phyloP scores from a whole-genome alignment of 1,140 invertebrate species.

The Drosophila hydei region DNA sequence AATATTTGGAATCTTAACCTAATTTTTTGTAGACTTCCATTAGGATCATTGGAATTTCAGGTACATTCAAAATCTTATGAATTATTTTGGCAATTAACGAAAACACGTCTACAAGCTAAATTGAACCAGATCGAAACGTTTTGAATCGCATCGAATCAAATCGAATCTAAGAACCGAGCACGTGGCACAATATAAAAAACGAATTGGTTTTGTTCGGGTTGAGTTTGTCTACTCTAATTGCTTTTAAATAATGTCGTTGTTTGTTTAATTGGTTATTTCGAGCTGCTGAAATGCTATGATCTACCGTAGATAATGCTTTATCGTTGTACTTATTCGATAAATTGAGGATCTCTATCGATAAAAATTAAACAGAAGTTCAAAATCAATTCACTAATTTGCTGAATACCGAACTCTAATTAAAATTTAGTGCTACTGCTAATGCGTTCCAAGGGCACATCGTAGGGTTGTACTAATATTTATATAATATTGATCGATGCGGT shows the following conservation, averaged over 20 bases:
- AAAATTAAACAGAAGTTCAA: not conserved
- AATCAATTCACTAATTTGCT: not conserved
- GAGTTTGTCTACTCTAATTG: slow-evolving; percentile 68
- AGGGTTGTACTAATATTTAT: slow-evolving; percentile 45
- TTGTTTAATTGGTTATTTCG: slow-evolving; percentile 62
- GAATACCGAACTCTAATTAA: slow-evolving; percentile 10
- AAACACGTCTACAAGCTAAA: slow-evolving; percentile 47
- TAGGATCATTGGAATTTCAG: slow-evolving; percentile 73
- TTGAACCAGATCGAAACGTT: slow-evolving; percentile 1
- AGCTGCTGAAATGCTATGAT: slow-evolving; percentile 46
- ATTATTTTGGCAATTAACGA: slow-evolving; percentile 74
- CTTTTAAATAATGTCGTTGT: slow-evolving; percentile 82
- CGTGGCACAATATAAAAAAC: slow-evolving; percentile 62
- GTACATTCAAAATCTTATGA: slow-evolving; percentile 82
- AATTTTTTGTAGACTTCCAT: slow-evolving; percentile 65
- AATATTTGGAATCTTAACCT: slow-evolving; percentile 62
- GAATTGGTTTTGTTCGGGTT: slow-evolving; percentile 52
- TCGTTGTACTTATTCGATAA: slow-evolving; percentile 61
- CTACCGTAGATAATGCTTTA: slow-evolving; percentile 41
- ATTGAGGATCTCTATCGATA: slow-evolving; percentile 9
- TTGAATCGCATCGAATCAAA: slow-evolving; percentile 1
- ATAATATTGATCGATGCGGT: slow-evolving; percentile 8
- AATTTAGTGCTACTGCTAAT: slow-evolving; percentile 44
- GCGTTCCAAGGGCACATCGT: slow-evolving; percentile 53
- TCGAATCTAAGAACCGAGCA: slow-evolving; percentile 40